Evolutionary conservation across 2,797 vertebrate species (phyloP).

Genomic region (Peromyscus melanophrys): DNA sequence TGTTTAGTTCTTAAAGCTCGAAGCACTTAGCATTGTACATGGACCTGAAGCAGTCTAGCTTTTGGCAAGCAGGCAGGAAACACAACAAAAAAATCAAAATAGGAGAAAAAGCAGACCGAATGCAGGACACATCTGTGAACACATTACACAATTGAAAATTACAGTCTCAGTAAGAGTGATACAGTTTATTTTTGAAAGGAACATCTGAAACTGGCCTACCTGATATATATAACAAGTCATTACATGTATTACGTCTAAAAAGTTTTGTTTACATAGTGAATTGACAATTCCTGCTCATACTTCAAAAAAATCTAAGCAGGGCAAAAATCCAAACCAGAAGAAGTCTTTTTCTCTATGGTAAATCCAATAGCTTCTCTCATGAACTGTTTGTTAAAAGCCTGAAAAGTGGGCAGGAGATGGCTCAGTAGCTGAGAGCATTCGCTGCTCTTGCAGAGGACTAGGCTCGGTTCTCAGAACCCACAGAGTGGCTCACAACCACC

Average conservation of each 20-base stretch:
- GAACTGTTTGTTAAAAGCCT: neutral
- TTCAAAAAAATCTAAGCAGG: neutral
- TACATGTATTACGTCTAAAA: neutral
- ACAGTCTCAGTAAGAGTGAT: neutral
- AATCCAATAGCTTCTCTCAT: neutral
- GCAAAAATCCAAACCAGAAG: neutral
- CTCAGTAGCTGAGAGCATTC: neutral
- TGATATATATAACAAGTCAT: too few relatives aligned
- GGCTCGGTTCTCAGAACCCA: neutral
- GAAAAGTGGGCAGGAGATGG: neutral
- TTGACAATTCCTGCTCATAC: neutral
- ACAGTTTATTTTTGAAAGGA: too few relatives aligned
- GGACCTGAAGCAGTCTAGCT: neutral
- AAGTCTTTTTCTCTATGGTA: neutral
- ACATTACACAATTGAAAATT: neutral
- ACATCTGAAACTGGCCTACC: neutral
- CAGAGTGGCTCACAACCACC: too few relatives aligned
- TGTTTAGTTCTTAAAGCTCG: neutral
- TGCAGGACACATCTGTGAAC: neutral
- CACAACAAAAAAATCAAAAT: neutral
- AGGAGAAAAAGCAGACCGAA: neutral
- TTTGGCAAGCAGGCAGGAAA: neutral
- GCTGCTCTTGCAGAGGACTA: neutral
- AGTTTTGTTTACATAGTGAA: neutral
- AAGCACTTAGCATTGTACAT: neutral